These are phyloP conservation scores for Beris morrisii DNA, from an alignment of 2,888 invertebrate species.

Conservation along the genomic window DNA sequence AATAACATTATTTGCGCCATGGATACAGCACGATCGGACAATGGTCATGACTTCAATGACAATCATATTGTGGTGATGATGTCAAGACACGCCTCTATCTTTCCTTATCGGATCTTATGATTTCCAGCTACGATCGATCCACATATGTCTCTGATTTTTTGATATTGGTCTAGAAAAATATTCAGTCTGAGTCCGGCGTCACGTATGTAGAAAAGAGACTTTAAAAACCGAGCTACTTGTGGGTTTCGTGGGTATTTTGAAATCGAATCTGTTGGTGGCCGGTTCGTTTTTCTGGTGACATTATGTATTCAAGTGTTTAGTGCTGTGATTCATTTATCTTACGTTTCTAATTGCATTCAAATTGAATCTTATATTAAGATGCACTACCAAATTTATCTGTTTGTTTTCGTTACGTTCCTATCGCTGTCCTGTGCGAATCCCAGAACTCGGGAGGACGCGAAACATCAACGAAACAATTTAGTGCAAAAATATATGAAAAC, in stretches of 20 bases:
- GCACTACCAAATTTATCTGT: background rate
- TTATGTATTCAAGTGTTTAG: background rate
- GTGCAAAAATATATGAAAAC: constrained; percentile 71
- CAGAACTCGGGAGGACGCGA: constrained; percentile 50
- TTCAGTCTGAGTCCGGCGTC: background rate
- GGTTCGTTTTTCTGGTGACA: constrained; percentile 1
- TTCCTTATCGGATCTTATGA: constrained; percentile 31
- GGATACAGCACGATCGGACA: too few relatives aligned
- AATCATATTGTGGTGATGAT: constrained; percentile 26
- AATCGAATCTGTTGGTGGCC: constrained; percentile 4
- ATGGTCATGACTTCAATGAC: too few relatives aligned
- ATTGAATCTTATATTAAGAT: background rate
- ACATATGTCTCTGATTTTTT: background rate
- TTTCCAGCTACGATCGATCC: background rate
- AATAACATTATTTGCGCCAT: too few relatives aligned
- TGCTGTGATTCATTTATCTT: background rate
- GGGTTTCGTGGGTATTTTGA: constrained; percentile 19
- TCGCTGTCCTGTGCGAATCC: constrained; percentile 10
- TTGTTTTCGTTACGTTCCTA: background rate
- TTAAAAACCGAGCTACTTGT: constrained; percentile 6
- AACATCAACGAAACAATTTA: constrained; percentile 59
- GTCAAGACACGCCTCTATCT: constrained; percentile 35
- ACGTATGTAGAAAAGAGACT: background rate
- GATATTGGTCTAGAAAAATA: background rate
- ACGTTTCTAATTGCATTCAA: background rate